phyloP scores from a whole-genome alignment of 2,888 invertebrate species.

The Tetrapedia diversipes region DNA sequence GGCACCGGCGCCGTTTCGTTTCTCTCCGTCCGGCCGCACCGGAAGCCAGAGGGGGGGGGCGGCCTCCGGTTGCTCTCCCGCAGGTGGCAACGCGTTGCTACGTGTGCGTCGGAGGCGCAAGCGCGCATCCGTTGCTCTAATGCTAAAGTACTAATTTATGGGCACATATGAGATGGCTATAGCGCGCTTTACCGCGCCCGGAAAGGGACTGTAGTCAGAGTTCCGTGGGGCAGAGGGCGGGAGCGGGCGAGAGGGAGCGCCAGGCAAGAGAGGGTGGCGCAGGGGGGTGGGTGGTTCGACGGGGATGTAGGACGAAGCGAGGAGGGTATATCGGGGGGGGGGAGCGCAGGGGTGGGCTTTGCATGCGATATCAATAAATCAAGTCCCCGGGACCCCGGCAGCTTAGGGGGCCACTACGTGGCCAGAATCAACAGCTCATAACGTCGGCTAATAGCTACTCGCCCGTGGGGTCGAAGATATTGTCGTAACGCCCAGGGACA shows the following conservation, averaged over 20 bases:
- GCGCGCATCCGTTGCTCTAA: slow-evolving; percentile 76
- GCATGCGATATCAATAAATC: slow-evolving; percentile 83
- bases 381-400: slow-evolving; percentile 80
- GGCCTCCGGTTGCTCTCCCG: slow-evolving; percentile 46
- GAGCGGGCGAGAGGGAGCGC: too few species aligned
- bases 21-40: slow-evolving; percentile 36
- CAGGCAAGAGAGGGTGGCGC: too few species aligned
- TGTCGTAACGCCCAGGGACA: slow-evolving; percentile 81
- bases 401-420: slow-evolving; percentile 82
- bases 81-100: slow-evolving; percentile 45
- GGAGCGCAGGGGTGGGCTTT: slow-evolving; percentile 81
- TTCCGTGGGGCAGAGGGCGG: too few species aligned
- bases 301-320: slow-evolving; percentile 63
- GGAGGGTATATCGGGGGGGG: slow-evolving; percentile 74
- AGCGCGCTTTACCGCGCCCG: slow-evolving; percentile 66
- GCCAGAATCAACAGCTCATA: slow-evolving; percentile 83
- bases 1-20: slow-evolving; percentile 51
- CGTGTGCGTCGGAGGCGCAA: slow-evolving; percentile 61
- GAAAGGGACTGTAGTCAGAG: slow-evolving; percentile 75
- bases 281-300: slow-evolving; percentile 33
- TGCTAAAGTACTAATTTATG: slow-evolving; percentile 81
- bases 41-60: too few species aligned
- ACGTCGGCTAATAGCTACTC: slow-evolving; percentile 82
- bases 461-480: slow-evolving; percentile 81
- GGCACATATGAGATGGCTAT: slow-evolving; percentile 76